Percentiles rank a stretch among this genome's conserved stretches.
These are phyloP conservation scores for Icerya purchasi DNA, from an alignment of 2,888 invertebrate species.

Conservation along the genomic window DNA sequence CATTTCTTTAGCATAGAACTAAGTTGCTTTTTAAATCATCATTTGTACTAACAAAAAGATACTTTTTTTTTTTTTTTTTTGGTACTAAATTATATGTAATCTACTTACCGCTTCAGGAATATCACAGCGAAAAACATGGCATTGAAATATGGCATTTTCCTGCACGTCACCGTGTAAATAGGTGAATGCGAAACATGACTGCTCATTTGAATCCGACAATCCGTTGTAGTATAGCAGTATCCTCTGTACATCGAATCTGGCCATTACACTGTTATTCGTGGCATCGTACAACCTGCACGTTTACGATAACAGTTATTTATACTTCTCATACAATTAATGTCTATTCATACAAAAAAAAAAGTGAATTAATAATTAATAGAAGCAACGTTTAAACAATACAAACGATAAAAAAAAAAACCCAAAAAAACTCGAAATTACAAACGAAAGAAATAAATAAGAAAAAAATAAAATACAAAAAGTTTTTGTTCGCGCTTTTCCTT, in stretches of 20 bases:
- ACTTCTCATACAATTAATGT: neutral
- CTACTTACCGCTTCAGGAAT: conserved; percentile 74
- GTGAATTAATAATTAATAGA: too few relatives aligned
- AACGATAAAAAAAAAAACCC: too few relatives aligned
- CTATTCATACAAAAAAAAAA: neutral
- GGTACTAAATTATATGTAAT: too few relatives aligned
- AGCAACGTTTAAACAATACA: too few relatives aligned
- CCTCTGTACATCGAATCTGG: conserved; percentile 73
- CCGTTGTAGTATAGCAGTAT: conserved; percentile 91
- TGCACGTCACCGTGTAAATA: conserved; percentile 71
- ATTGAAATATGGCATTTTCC: conserved; percentile 78
- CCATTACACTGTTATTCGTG: conserved; percentile 53
- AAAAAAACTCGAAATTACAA: neutral
- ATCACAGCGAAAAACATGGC: conserved; percentile 92
- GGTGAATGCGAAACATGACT: conserved; percentile 94
- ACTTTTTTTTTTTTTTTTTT: too few relatives aligned
- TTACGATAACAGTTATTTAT: conserved; percentile 8
- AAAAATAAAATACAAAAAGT: neutral
- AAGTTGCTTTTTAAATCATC: too few relatives aligned
- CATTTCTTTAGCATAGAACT: too few relatives aligned
- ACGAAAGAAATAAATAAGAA: neutral
- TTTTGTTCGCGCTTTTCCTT: neutral
- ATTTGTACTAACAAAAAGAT: too few relatives aligned
- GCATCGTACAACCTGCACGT: conserved; percentile 56
- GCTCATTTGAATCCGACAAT: conserved; percentile 53